Percentiles rank a stretch among this genome's conserved stretches.
Evolutionary conservation across 2,113 vertebrate genomes (phyloP).

Genomic region (Scatophagus argus): DNA sequence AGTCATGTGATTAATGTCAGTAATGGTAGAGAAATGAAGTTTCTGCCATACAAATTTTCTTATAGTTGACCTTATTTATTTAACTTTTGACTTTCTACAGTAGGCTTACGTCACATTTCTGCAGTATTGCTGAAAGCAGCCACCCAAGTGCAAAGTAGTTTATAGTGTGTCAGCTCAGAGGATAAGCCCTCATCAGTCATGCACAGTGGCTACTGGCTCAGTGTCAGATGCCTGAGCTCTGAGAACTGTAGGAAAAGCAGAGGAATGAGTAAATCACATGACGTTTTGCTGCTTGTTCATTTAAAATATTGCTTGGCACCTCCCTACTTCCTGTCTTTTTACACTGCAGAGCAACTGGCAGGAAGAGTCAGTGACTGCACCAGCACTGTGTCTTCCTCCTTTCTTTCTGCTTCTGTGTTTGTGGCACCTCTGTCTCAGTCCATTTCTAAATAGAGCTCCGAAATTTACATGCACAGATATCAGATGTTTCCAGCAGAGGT

Average conservation of each 20-base stretch:
- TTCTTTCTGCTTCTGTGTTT: background rate
- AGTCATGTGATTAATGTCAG: too few relatives aligned
- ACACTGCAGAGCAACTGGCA: background rate
- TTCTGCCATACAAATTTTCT: background rate
- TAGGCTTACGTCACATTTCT: background rate
- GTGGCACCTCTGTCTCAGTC: constrained; percentile 18
- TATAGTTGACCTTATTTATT: too few relatives aligned
- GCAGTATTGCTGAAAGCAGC: constrained; percentile 9
- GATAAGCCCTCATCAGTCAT: constrained; percentile 36
- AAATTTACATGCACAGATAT: background rate
- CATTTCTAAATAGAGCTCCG: constrained; percentile 41
- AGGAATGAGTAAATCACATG: background rate
- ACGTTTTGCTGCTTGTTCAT: background rate
- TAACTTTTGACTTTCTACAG: background rate
- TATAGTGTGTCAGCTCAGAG: constrained; percentile 32
- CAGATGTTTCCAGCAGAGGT: background rate
- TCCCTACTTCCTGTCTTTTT: background rate
- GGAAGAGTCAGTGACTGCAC: background rate
- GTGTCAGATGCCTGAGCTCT: constrained; percentile 5
- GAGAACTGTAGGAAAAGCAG: background rate
- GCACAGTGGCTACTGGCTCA: constrained; percentile 27
- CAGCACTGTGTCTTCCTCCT: background rate
- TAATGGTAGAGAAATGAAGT: too few relatives aligned
- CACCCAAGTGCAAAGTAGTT: constrained; percentile 40
- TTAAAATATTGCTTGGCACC: background rate